Evolutionary conservation across 37 sponge, comb jelly and placozoan species (phyloP), one percentile per base, ranked within the genome.

Genomic region (Cladorhizidae sp.): DNA sequence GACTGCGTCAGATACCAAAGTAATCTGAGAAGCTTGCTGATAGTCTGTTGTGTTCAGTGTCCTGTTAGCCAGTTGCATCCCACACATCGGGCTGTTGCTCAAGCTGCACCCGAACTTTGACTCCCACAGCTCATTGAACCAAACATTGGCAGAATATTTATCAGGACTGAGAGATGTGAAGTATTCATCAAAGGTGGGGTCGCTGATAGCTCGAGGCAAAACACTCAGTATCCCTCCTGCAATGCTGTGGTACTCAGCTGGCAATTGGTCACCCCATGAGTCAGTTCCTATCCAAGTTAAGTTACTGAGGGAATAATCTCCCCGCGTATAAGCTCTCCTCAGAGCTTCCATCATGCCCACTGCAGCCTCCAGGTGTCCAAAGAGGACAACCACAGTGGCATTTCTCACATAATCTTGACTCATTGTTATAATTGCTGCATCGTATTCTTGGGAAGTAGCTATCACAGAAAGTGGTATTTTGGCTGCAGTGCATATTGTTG

Each of bases 1-100:
- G 17, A 92, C 86, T 29, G 95, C 95, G 67, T 94, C 95, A 45
- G 88, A 85, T n/a, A 77, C 59, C 31, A 85, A 91, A 8, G 89
- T 55, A 1, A 92, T 80, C 22, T 85, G 80, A 57, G 73, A 73
- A 40, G 88, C 78, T 36, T 88, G 83, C 8, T 21, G 21, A 36
- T 79, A 83, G 28, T 59, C 49, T 33, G 64, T 20, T 17, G 67
- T 40, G 1, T 14, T 40, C 33, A 79, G 75, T 2, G 12, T n/a
- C 1, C 11, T 17, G 22, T 28, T 40, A 35, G 76, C 56, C 51
- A 79, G 82, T 22, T 15, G 18, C 25, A 3, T 15, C 42, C 2
- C 52, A 3, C 23, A 45, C 1, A 40, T 3, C 3, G 17, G 35
- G 32, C 11, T 31, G 7, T 36, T 32, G 29, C 25, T 41, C 9